Evolutionary conservation across 2,888 invertebrate species (phyloP).

Genomic region (Furcula furcula): DNA sequence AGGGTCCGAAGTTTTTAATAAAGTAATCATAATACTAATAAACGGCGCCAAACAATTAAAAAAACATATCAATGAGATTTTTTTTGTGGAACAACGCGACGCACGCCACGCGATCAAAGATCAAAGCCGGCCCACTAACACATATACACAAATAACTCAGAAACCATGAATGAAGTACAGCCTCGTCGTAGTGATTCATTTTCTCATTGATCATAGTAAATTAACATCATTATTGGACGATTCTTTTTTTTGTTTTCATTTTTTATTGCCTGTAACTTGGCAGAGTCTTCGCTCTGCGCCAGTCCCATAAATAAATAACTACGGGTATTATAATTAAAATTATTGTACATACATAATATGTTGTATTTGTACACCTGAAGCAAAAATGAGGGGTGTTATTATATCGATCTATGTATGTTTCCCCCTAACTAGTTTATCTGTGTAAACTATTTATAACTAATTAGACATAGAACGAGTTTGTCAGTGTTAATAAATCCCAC

Average conservation of each 20-base stretch:
- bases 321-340: not conserved
- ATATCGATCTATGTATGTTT: too few species aligned
- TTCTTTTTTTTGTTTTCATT: slow-evolving; percentile 14
- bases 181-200: slow-evolving; percentile 16
- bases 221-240: slow-evolving; percentile 26
- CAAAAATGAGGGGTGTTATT: too few species aligned
- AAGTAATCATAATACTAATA: too few species aligned
- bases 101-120: slow-evolving; percentile 11
- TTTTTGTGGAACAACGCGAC: not conserved
- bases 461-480: too few species aligned
- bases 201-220: slow-evolving; percentile 20
- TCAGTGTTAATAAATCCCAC: too few species aligned
- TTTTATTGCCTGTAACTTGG: slow-evolving; percentile 14
- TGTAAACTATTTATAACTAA: too few species aligned
- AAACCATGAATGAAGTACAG: slow-evolving; percentile 25
- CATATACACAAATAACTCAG: slow-evolving; percentile 24
- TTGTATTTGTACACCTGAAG: too few species aligned
- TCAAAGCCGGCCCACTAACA: slow-evolving; percentile 35
- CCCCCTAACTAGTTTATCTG: too few species aligned
- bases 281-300: slow-evolving; percentile 15
- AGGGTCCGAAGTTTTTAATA: too few species aligned
- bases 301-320: too few species aligned
- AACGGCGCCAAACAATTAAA: not conserved
- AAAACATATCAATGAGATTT: not conserved
- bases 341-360: too few species aligned